Evolutionary conservation across 2,113 vertebrate genomes (phyloP).

Genomic region (Agelaius tricolor): DNA sequence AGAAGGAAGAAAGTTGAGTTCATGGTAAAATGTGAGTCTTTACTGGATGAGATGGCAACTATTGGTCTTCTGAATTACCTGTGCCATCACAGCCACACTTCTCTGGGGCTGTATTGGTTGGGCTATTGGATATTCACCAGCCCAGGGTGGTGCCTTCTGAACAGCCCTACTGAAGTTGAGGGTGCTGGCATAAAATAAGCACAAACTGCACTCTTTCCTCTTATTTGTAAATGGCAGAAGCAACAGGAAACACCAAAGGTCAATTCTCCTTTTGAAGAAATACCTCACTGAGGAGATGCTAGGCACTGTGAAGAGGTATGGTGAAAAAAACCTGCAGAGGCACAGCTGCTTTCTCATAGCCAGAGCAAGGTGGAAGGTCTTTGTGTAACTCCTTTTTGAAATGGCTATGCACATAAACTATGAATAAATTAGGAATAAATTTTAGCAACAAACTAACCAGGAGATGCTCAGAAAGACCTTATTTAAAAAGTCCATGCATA

Average conservation of each 20-base stretch:
- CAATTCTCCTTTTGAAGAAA: not conserved
- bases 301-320: not conserved
- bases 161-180: not conserved
- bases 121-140: not conserved
- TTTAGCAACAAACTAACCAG: not conserved
- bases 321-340: not conserved
- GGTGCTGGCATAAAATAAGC: not conserved
- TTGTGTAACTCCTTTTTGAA: not conserved
- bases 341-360: not conserved
- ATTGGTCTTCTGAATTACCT: not conserved
- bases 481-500: not conserved
- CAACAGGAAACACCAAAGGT: not conserved
- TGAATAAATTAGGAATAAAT: not conserved
- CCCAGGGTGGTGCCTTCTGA: not conserved
- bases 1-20: not conserved
- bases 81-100: not conserved
- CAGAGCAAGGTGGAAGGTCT: not conserved
- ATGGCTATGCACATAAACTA: not conserved
- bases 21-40: not conserved
- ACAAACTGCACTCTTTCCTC: not conserved
- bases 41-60: not conserved
- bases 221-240: not conserved
- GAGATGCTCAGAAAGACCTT: not conserved
- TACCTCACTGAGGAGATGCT: fast-evolving
- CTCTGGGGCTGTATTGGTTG: not conserved